Conservation (phyloP, 2,888 invertebrate genomes). For the Nasonia oneida region DNA sequence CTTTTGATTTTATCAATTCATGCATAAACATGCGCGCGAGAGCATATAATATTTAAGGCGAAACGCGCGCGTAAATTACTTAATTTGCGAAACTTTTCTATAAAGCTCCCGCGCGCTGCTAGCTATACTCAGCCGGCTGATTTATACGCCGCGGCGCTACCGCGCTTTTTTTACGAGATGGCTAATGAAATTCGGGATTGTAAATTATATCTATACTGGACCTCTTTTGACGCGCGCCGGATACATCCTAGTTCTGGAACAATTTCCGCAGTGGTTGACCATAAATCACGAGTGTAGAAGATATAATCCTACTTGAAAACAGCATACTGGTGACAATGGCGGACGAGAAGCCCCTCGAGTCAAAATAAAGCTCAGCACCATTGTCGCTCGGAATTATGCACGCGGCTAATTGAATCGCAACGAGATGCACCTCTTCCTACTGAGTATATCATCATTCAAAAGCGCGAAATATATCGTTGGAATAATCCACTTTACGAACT, state of each 20-base stretch:
- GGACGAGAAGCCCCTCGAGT: not conserved
- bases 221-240: not conserved
- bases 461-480: not conserved
- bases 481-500: slow-evolving; percentile 46
- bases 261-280: not conserved
- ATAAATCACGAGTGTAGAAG: not conserved
- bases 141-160: not conserved
- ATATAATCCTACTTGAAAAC: slow-evolving; percentile 1
- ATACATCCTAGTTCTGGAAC: not conserved
- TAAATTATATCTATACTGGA: not conserved
- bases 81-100: slow-evolving; percentile 35
- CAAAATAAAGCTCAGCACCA: not conserved
- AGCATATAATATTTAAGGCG: slow-evolving; percentile 27
- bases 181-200: not conserved
- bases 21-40: slow-evolving; percentile 51
- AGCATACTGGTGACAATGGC: not conserved
- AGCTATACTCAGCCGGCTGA: not conserved
- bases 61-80: slow-evolving; percentile 45
- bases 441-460: slow-evolving; percentile 40
- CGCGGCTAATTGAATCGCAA: slow-evolving; percentile 26
- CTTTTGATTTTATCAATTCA: slow-evolving; percentile 62
- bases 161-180: not conserved
- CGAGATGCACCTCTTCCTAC: not conserved
- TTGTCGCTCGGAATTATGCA: not conserved
- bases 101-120: not conserved